phyloP scores from a whole-genome alignment of 2,888 invertebrate species.

The Cheiracanthium punctorium region DNA sequence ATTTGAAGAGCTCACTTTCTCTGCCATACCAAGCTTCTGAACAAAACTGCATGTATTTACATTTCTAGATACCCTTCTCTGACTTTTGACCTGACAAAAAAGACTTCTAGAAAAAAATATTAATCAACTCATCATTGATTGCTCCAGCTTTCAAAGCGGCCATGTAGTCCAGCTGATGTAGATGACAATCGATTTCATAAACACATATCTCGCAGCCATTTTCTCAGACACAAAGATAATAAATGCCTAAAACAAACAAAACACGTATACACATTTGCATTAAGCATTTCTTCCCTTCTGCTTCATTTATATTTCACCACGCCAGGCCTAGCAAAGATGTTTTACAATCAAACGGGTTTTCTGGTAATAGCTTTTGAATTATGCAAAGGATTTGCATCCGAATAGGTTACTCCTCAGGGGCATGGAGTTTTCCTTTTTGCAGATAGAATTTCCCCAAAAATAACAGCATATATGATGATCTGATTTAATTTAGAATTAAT shows the following conservation, averaged over 20 bases:
- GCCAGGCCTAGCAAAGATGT: slow-evolving; percentile 40
- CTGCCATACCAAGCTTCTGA: no score
- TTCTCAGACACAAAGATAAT: background rate
- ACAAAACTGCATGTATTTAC: no score
- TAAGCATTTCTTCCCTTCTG: slow-evolving; percentile 1
- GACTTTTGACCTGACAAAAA: no score
- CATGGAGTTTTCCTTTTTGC: background rate
- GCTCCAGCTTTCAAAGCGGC: background rate
- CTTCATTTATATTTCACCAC: slow-evolving; percentile 56
- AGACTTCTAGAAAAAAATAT: no score
- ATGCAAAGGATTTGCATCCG: slow-evolving; percentile 55
- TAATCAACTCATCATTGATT: background rate
- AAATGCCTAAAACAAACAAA: slow-evolving; percentile 33
- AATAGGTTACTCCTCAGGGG: slow-evolving; percentile 34
- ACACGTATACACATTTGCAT: background rate
- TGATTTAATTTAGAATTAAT: slow-evolving; percentile 64
- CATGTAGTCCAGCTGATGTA: background rate
- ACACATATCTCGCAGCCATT: background rate
- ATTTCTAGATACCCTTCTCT: no score
- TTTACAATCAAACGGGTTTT: slow-evolving; percentile 61
- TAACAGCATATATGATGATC: slow-evolving; percentile 43
- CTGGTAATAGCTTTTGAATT: slow-evolving; percentile 58
- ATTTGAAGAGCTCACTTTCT: no score
- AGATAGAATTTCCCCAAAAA: slow-evolving; percentile 14
- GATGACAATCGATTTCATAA: background rate